A percentile compares a stretch with the other conserved stretches of the same genome.
These are phyloP conservation scores for Fistularia tabacaria DNA, from an alignment of 2,797 vertebrate species.

Conservation along the genomic window DNA sequence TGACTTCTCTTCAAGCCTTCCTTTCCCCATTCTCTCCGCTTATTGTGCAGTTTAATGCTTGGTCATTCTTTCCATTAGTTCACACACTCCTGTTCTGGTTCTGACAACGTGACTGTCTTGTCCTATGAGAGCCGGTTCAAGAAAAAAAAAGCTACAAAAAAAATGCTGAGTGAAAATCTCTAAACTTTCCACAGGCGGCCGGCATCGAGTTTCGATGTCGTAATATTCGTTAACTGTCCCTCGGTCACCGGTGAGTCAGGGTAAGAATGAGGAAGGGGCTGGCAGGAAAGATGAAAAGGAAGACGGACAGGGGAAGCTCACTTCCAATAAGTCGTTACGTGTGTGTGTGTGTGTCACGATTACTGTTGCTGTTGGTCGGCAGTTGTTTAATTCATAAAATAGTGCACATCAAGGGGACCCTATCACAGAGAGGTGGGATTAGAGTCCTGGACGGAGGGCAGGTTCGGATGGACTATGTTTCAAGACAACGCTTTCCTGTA, in stretches of 20 bases:
- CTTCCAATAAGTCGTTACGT: constrained; percentile 46
- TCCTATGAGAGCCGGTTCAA: constrained; percentile 19
- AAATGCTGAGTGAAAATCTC: constrained; percentile 55
- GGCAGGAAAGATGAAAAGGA: constrained; percentile 53
- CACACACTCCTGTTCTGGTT: constrained; percentile 47
- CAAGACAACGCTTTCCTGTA: too few relatives aligned
- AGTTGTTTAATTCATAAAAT: too few relatives aligned
- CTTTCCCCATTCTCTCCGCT: constrained; percentile 24
- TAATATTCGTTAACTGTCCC: constrained; percentile 60
- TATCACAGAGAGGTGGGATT: background rate
- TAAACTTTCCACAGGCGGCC: constrained; percentile 55
- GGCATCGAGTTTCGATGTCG: constrained; percentile 66
- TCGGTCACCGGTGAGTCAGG: constrained; percentile 65
- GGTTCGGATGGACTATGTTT: too few relatives aligned
- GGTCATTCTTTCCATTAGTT: constrained; percentile 71
- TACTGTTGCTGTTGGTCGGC: too few relatives aligned
- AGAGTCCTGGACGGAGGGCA: too few relatives aligned
- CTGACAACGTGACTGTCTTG: constrained; percentile 44
- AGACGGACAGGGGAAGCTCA: constrained; percentile 38
- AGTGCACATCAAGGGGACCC: too few relatives aligned
- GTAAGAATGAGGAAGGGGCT: constrained; percentile 73
- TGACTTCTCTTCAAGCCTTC: constrained; percentile 30
- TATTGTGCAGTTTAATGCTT: constrained; percentile 56
- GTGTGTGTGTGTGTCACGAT: background rate
- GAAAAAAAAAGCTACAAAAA: constrained; percentile 34